Evolutionary conservation across 1,140 invertebrate species (phyloP).

Genomic region (Trigoniulus corallinus): DNA sequence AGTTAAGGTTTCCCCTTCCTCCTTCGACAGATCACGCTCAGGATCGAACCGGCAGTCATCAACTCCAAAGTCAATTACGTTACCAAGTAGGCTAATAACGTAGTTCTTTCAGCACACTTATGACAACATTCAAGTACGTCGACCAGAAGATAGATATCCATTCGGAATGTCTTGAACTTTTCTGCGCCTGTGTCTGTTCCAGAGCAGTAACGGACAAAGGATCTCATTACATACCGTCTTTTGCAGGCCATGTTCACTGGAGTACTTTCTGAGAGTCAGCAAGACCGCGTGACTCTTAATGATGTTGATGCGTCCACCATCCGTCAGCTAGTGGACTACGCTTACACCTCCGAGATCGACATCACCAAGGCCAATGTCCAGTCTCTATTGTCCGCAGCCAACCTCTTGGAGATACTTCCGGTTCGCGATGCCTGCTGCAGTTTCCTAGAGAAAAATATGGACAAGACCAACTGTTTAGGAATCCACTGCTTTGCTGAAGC

Average conservation of each 20-base stretch:
- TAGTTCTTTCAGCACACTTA: too few species aligned
- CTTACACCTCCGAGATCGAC: constrained; percentile 34
- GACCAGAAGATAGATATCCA: too few species aligned
- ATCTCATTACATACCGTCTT: too few species aligned
- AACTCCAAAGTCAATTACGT: too few species aligned
- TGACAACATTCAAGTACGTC: too few species aligned
- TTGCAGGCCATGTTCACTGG: constrained; percentile 12
- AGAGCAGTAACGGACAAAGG: constrained; percentile 3
- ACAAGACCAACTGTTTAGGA: constrained; percentile 35
- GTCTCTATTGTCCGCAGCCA: constrained; percentile 36
- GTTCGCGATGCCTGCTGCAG: constrained; percentile 34
- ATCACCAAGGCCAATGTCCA: constrained; percentile 37
- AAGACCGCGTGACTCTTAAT: constrained; percentile 31
- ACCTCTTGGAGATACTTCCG: constrained; percentile 33
- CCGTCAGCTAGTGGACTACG: constrained; percentile 33
- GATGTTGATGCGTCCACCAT: constrained; percentile 33
- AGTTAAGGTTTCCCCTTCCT: constrained; percentile 2
- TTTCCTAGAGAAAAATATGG: constrained; percentile 36
- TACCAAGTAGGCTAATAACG: too few species aligned
- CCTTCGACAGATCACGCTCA: constrained; percentile 30
- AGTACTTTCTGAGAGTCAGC: constrained; percentile 18
- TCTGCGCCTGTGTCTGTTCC: background rate
- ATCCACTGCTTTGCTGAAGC: constrained; percentile 40
- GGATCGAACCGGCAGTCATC: constrained; percentile 27
- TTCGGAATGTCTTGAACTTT: too few species aligned